A percentile compares a stretch with the other conserved stretches of the same genome.
Conservation (phyloP, 2,113 vertebrate species). For the Panurus biarmicus region DNA sequence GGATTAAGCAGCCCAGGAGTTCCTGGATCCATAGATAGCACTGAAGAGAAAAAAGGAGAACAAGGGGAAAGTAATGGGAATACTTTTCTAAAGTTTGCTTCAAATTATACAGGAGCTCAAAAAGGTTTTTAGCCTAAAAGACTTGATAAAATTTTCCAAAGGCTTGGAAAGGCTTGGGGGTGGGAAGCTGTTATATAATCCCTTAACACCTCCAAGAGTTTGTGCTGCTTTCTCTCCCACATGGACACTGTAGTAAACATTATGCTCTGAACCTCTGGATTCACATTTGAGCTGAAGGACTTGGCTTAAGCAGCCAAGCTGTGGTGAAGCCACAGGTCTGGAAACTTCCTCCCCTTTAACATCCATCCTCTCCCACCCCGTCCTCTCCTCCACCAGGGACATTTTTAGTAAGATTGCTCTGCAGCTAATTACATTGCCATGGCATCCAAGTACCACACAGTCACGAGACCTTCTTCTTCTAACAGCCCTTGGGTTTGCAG, state of each 20-base stretch:
- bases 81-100: neutral
- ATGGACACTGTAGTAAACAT: neutral
- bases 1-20: neutral
- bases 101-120: neutral
- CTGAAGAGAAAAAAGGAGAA: neutral
- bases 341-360: neutral
- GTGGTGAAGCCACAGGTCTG: neutral
- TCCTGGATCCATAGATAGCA: neutral
- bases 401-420: conserved; percentile 49
- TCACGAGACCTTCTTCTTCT: conserved; percentile 32
- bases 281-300: neutral
- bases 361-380: neutral
- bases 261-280: neutral
- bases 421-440: conserved; percentile 52
- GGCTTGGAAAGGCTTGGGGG: neutral
- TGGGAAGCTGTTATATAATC: neutral
- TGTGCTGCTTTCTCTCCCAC: neutral
- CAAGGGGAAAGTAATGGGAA: neutral
- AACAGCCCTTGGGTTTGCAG: neutral
- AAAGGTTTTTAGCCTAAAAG: neutral
- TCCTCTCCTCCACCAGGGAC: conserved; percentile 37
- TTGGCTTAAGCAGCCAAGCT: neutral
- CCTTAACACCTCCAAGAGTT: neutral
- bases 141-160: neutral
- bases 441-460: conserved; percentile 53